Conservation (phyloP, 2,797 vertebrate genomes). For the Ctenopoma multispine region DNA sequence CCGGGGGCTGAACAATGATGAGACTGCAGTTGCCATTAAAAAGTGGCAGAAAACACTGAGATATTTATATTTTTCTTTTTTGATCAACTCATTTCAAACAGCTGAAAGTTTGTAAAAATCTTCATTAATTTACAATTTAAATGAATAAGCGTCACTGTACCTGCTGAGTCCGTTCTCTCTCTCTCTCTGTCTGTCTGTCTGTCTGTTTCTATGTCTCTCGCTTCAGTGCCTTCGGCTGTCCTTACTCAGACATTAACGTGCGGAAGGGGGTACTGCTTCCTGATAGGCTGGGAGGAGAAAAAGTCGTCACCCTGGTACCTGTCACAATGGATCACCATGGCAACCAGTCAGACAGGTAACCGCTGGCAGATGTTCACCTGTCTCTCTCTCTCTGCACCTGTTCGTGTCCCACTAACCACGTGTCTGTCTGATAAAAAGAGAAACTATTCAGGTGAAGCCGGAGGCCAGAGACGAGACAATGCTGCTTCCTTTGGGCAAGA, state of each 20-base stretch:
- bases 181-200: background rate
- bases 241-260: constrained; percentile 86
- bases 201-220: background rate
- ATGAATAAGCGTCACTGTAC: too few species aligned
- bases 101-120: too few species aligned
- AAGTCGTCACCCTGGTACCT: constrained; percentile 79
- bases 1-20: too few species aligned
- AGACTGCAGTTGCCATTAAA: too few species aligned
- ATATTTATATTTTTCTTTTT: too few species aligned
- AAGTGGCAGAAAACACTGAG: too few species aligned
- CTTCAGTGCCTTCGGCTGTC: constrained; percentile 88
- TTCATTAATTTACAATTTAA: too few species aligned
- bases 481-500: constrained; percentile 73
- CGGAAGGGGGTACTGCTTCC: constrained; percentile 83
- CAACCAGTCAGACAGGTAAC: constrained; percentile 60
- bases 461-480: constrained; percentile 42
- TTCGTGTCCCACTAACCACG: too few species aligned
- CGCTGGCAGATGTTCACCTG: background rate
- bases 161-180: background rate
- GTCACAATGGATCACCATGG: constrained; percentile 54
- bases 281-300: constrained; percentile 82
- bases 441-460: constrained; percentile 31
- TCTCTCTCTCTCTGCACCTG: background rate
- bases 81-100: too few species aligned
- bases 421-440: constrained; percentile 22